Evolutionary conservation across 2,113 vertebrate genomes (phyloP).

Genomic region (Lipotes vexillifer): DNA sequence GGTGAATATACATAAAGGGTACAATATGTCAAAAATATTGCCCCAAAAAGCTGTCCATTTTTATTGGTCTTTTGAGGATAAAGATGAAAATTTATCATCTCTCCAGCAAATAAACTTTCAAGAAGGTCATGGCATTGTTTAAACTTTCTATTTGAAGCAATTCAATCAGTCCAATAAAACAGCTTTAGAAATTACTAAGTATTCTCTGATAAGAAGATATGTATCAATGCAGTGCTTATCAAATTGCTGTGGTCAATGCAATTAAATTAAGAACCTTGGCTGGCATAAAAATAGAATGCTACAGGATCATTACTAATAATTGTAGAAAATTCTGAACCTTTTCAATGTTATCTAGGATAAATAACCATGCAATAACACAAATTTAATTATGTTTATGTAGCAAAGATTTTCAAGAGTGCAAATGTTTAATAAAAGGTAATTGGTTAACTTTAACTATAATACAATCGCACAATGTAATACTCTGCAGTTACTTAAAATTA

Average conservation of each 20-base stretch:
- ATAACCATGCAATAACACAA: not conserved
- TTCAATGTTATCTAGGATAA: not conserved
- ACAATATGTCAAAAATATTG: not conserved
- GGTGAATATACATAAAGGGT: not conserved
- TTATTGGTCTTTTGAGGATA: not conserved
- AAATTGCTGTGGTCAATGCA: not conserved
- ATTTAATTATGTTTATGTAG: not conserved
- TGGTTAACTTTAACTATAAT: not conserved
- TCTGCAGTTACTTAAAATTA: not conserved
- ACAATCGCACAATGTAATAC: not conserved
- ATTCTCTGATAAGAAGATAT: not conserved
- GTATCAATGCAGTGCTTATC: not conserved
- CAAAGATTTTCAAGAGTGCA: not conserved
- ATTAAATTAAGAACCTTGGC: not conserved
- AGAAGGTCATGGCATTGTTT: not conserved
- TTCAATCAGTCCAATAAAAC: not conserved
- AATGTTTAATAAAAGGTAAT: not conserved
- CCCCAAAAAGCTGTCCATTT: not conserved
- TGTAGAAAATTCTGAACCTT: not conserved
- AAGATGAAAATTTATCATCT: not conserved
- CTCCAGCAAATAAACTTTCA: not conserved
- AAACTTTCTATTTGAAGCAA: not conserved
- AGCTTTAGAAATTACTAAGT: not conserved
- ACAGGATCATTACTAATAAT: not conserved
- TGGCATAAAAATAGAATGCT: not conserved